Evolutionary conservation across 2,113 vertebrate species (phyloP), one percentile per base, ranked within the genome.

Genomic region (Prunella fulvescens): DNA sequence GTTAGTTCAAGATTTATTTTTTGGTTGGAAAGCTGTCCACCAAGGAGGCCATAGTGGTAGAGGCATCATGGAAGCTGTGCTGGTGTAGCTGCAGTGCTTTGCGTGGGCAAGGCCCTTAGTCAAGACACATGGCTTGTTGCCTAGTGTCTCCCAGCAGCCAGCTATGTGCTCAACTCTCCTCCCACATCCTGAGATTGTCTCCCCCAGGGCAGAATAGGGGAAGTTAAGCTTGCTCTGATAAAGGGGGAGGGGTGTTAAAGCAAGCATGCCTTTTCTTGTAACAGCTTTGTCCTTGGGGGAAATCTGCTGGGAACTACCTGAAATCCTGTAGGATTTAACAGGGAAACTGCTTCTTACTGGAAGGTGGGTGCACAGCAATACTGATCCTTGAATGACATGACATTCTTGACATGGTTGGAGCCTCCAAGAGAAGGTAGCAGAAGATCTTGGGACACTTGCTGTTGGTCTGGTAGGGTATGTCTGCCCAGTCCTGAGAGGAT

Each of bases 161-260:
- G 92, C 86, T 93, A 42, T 93, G 94, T 83, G 92, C 80, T 96
- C 88, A 81, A 51, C 80, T 95, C 94, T 94, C 94, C 96, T 97
- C 95, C 96, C 94, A 97, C 96, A 96, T 97, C 94, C 96, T 97
- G 94, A 96, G 96, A 96, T 97, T 96, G 92, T 96, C 96, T 97
- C 92, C 96, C 91, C 91, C 94, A 88, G 91, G 96, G 95, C 95
- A 94, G 88, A 95, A 95, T 91, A 97, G 94, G 95, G 96, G 96
- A 97, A 96, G 96, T 94, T 93, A 78, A 86, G 67, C 92, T 93
- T 81, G 91, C 47, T 81, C 47, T 86, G 92, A 93, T 95, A 90
- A 95, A 93, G 96, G 95, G 94, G 95, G 96, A 96, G 35, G 95
- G 91, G 88, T 94, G 86, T 92, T 97, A 94, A 96, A 96, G 96